Percentiles rank a stretch among this genome's conserved stretches.
phyloP scores from a whole-genome alignment of 2,797 vertebrate species.

The Decapterus maruadsi region DNA sequence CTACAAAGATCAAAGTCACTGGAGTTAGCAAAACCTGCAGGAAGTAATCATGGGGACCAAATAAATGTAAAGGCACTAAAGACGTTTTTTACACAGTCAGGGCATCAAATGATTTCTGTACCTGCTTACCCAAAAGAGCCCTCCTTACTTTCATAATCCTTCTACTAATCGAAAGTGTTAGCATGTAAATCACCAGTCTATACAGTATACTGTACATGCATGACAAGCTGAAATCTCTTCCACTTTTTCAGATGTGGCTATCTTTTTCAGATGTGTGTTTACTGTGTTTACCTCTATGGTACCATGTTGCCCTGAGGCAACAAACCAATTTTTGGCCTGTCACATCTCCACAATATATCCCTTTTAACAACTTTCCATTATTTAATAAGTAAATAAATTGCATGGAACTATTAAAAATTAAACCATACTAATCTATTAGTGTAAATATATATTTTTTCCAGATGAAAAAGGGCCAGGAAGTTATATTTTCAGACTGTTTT shows the following conservation, averaged over 20 bases:
- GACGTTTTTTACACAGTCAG: slow-evolving; percentile 58
- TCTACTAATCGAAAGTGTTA: background rate
- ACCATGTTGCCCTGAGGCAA: too few species aligned
- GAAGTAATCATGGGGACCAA: slow-evolving; percentile 52
- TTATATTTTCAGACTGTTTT: too few species aligned
- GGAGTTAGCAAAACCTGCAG: slow-evolving; percentile 6
- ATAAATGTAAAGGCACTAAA: slow-evolving; percentile 47
- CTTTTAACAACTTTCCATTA: too few species aligned
- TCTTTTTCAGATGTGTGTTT: background rate
- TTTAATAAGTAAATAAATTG: too few species aligned
- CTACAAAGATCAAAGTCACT: slow-evolving; percentile 20
- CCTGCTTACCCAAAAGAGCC: slow-evolving; percentile 8
- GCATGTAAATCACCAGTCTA: background rate
- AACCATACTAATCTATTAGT: too few species aligned
- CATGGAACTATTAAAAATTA: too few species aligned
- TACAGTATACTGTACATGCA: slow-evolving; percentile 28
- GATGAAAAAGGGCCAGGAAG: too few species aligned
- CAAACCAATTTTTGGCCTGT: too few species aligned
- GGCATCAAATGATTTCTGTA: slow-evolving; percentile 22
- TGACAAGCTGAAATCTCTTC: slow-evolving; percentile 16
- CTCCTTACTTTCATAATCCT: slow-evolving; percentile 31
- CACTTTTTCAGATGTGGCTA: background rate
- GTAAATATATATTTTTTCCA: too few species aligned
- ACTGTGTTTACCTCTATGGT: too few species aligned
- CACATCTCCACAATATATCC: too few species aligned